These are phyloP conservation scores for Bellardia pandia DNA, from an alignment of 2,888 invertebrate genomes.

Conservation along the genomic window DNA sequence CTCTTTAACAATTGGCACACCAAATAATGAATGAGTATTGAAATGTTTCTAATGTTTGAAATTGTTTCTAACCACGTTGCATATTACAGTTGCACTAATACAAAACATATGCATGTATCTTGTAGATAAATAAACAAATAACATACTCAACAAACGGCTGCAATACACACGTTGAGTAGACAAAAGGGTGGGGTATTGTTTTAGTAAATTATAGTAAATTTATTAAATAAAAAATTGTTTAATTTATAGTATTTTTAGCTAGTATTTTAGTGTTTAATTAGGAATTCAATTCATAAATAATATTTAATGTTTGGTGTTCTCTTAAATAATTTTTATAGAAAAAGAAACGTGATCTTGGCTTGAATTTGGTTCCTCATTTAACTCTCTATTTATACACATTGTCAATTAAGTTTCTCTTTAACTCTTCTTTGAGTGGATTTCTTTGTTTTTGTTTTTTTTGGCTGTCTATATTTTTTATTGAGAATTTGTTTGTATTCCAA, in stretches of 20 bases:
- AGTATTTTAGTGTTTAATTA: not conserved
- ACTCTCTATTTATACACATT: slow-evolving; percentile 29
- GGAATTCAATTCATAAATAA: slow-evolving; percentile 6
- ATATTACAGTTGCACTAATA: not conserved
- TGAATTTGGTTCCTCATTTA: slow-evolving; percentile 37
- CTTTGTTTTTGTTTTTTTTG: slow-evolving; percentile 11
- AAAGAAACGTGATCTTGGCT: slow-evolving; percentile 47
- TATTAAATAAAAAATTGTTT: not conserved
- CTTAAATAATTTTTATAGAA: slow-evolving; percentile 13
- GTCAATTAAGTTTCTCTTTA: slow-evolving; percentile 54
- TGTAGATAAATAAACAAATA: slow-evolving; percentile 14
- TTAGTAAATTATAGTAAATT: not conserved
- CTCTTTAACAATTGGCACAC: slow-evolving; percentile 2
- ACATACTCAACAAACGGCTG: not conserved
- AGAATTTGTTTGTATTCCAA: slow-evolving; percentile 65
- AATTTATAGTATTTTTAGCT: not conserved
- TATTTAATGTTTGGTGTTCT: not conserved
- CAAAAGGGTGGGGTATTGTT: slow-evolving; percentile 42
- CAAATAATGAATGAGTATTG: slow-evolving; percentile 12
- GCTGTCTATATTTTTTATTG: slow-evolving; percentile 42
- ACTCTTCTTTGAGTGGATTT: slow-evolving; percentile 67
- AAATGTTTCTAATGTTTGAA: not conserved
- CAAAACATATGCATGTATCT: slow-evolving; percentile 19
- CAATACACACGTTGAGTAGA: slow-evolving; percentile 4
- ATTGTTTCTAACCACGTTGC: slow-evolving; percentile 37